Evolutionary conservation across 2,113 vertebrate species (phyloP).

Genomic region (Fregetta grallaria): DNA sequence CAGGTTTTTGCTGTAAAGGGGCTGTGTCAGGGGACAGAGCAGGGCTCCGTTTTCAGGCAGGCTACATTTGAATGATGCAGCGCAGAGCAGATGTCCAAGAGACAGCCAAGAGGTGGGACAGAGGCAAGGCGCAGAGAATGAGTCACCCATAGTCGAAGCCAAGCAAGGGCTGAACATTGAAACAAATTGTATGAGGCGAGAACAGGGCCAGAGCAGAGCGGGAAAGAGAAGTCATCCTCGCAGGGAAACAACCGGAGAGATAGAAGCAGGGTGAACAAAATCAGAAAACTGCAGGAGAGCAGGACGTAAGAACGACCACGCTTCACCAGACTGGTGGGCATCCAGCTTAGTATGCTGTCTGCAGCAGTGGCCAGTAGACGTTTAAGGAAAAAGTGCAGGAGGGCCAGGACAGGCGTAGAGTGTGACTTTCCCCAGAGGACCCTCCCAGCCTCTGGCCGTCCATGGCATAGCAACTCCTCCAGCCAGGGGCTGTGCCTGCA

Average conservation of each 20-base stretch:
- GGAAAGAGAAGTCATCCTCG: neutral
- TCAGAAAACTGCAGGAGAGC: neutral
- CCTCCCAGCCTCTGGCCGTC: neutral
- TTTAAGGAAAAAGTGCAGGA: neutral
- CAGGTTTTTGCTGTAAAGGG: neutral
- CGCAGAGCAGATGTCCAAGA: conserved; percentile 22
- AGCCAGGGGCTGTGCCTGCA: conserved; percentile 6
- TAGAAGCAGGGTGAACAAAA: neutral
- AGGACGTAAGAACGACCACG: neutral
- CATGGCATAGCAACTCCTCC: rapidly evolving
- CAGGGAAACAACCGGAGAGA: neutral
- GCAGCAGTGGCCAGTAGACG: neutral
- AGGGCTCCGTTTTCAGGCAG: neutral
- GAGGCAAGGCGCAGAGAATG: neutral
- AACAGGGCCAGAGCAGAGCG: neutral
- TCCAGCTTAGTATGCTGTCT: neutral
- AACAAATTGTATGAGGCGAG: neutral
- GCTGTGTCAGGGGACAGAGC: neutral
- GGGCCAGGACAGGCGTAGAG: neutral
- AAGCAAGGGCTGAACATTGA: neutral
- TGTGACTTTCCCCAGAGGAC: neutral
- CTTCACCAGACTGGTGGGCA: neutral
- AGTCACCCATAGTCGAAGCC: conserved; percentile 25
- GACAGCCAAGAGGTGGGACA: conserved; percentile 23
- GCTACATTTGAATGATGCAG: neutral